Conservation (phyloP, 2,113 vertebrate genomes). For the Acanthisitta chloris region DNA sequence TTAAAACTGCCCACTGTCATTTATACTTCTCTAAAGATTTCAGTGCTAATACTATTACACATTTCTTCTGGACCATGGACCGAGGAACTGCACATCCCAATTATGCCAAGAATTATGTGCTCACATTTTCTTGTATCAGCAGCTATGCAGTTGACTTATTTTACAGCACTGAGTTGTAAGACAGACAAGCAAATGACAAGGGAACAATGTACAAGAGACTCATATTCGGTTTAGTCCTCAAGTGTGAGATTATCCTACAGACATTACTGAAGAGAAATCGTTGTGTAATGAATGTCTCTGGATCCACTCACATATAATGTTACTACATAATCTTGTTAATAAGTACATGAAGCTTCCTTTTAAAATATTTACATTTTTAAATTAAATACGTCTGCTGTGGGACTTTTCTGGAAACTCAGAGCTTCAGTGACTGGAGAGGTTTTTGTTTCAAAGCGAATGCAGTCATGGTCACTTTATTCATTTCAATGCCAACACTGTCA, state of each 20-base stretch:
- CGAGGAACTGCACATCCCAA: background rate
- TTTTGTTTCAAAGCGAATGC: background rate
- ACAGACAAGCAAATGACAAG: slow-evolving; percentile 7
- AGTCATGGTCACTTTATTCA: background rate
- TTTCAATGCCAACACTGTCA: background rate
- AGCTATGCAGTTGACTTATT: background rate
- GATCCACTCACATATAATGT: background rate
- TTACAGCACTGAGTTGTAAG: background rate
- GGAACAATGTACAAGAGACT: background rate
- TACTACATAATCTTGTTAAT: background rate
- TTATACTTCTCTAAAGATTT: background rate
- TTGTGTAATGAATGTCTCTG: background rate
- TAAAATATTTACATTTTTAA: background rate
- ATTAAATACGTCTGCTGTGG: background rate
- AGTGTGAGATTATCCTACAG: background rate
- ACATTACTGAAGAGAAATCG: background rate
- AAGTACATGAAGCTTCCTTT: background rate
- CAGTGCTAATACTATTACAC: background rate
- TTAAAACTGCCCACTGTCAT: background rate
- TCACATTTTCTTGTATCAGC: background rate
- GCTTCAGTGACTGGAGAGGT: background rate
- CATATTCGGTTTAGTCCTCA: background rate
- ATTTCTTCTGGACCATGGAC: background rate
- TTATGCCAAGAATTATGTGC: background rate
- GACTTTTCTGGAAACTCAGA: background rate